Conservation (phyloP, 2,113 vertebrate genomes). For the Labeo catla region DNA sequence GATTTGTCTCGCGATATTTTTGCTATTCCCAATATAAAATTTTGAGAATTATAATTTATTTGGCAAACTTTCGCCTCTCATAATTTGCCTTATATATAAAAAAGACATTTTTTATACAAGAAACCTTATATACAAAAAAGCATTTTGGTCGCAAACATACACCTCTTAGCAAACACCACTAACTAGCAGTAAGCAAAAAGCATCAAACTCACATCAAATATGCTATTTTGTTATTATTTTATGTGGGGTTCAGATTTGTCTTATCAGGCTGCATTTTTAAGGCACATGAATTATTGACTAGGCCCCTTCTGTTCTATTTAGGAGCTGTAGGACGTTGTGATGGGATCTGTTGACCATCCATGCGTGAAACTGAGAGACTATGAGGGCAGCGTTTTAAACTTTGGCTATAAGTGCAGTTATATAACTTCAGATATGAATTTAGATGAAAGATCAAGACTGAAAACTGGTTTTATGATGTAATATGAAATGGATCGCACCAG, state of each 20-base stretch:
- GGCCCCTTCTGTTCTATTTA: conserved; percentile 5
- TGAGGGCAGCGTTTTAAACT: neutral
- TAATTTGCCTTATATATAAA: too few relatives aligned
- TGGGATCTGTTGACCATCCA: neutral
- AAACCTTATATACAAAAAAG: too few relatives aligned
- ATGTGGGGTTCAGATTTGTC: neutral
- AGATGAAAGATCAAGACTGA: neutral
- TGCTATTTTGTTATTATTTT: neutral
- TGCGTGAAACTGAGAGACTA: neutral
- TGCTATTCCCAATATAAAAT: too few relatives aligned
- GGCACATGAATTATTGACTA: conserved; percentile 29
- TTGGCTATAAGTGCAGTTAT: neutral
- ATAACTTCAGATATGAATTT: neutral
- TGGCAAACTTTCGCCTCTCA: too few relatives aligned
- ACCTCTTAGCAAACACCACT: neutral
- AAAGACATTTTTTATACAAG: too few relatives aligned
- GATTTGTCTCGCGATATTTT: too few relatives aligned
- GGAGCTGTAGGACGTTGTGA: neutral
- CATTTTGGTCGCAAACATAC: neutral
- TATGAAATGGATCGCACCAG: neutral
- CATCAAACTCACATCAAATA: neutral
- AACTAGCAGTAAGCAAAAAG: neutral
- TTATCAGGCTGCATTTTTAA: neutral
- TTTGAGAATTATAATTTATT: too few relatives aligned
- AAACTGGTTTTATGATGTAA: neutral